phyloP scores from a whole-genome alignment of 1,140 invertebrate species.

The Eufriesea mexicana region DNA sequence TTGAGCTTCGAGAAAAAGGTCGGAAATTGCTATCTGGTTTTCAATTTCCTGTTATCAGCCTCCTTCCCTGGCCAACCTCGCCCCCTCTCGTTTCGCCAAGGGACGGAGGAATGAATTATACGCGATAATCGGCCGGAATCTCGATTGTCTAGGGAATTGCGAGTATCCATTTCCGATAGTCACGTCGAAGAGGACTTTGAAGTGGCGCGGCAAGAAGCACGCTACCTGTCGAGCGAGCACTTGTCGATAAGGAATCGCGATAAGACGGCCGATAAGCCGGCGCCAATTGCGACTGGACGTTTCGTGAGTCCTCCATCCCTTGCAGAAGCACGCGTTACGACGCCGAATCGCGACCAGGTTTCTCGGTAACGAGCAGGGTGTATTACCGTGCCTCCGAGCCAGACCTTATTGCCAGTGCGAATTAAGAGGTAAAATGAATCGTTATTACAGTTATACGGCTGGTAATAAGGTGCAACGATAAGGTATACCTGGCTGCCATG shows the following conservation, averaged over 20 bases:
- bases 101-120: conserved; percentile 9
- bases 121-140: conserved; percentile 56
- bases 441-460: too few relatives aligned
- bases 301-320: conserved; percentile 32
- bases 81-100: background rate
- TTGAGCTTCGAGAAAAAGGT: conserved; percentile 21
- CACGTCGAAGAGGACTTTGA: conserved; percentile 47
- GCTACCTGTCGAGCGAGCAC: conserved; percentile 53
- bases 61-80: too few relatives aligned
- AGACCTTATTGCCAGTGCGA: too few relatives aligned
- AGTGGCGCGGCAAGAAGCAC: conserved; percentile 58
- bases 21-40: conserved; percentile 48
- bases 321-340: background rate
- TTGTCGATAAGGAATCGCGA: conserved; percentile 63
- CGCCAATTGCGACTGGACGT: conserved; percentile 57
- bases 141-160: conserved; percentile 59
- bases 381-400: background rate
- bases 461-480: background rate
- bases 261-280: conserved; percentile 49
- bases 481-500: background rate
- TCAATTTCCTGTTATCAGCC: conserved; percentile 53
- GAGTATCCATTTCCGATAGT: conserved; percentile 48
- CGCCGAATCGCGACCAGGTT: background rate
- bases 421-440: too few relatives aligned
- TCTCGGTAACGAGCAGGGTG: background rate